Evolutionary conservation across 2,888 invertebrate species (phyloP).

Genomic region (Elysia crispata): DNA sequence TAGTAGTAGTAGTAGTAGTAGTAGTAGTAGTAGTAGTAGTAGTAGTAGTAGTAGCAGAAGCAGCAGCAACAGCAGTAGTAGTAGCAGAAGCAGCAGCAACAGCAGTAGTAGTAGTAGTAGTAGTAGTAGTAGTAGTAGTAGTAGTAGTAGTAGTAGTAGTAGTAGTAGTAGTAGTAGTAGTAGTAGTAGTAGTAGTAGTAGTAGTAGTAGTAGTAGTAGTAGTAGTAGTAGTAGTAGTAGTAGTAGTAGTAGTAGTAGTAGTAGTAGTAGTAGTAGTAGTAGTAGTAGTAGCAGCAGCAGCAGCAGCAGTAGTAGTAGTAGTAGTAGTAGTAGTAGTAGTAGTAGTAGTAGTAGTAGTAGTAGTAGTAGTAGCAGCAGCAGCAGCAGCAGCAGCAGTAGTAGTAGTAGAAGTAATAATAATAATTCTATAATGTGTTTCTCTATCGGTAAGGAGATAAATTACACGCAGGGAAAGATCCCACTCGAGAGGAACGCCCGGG

Average conservation of each 20-base stretch:
- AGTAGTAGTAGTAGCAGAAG: too few species aligned
- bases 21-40: constrained; percentile 6
- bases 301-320: constrained; percentile 9
- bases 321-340: constrained; percentile 9
- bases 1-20: not conserved
- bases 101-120: not conserved
- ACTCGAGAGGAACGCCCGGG: too few species aligned
- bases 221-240: not conserved
- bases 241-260: constrained; percentile 5
- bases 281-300: not conserved
- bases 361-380: not conserved
- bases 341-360: constrained; percentile 9
- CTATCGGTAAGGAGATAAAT: too few species aligned
- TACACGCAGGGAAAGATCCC: not conserved
- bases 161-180: not conserved
- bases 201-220: not conserved
- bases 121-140: constrained; percentile 15
- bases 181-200: not conserved
- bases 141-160: too few species aligned
- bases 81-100: too few species aligned
- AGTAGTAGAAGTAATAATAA: too few species aligned
- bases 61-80: too few species aligned
- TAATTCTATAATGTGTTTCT: not conserved
- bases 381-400: not conserved
- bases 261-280: not conserved